phyloP scores from a whole-genome alignment of 2,113 vertebrate genomes.

The Ahaetulla prasina region DNA sequence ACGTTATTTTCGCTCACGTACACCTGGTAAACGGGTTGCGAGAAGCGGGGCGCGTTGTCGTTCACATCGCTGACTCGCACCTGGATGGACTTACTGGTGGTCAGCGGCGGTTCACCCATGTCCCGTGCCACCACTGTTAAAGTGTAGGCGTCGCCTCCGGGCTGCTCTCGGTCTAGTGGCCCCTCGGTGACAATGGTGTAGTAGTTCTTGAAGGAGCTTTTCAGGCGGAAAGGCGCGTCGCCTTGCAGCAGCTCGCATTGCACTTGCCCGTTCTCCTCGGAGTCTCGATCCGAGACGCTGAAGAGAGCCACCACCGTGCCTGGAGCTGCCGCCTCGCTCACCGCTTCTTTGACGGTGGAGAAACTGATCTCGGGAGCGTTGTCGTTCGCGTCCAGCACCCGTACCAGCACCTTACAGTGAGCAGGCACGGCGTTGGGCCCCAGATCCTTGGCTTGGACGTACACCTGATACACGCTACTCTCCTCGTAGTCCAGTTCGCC shows the following conservation, averaged over 20 bases:
- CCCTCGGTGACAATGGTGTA: constrained; percentile 94
- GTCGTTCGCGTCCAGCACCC: constrained; percentile 89
- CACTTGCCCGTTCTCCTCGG: constrained; percentile 90
- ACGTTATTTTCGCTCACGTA: constrained; percentile 97
- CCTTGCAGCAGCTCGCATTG: constrained; percentile 90
- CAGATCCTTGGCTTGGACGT: constrained; percentile 93
- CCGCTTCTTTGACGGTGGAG: constrained; percentile 93
- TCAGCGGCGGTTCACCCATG: constrained; percentile 81
- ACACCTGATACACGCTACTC: constrained; percentile 88
- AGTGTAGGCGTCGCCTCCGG: constrained; percentile 81
- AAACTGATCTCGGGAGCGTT: constrained; percentile 96
- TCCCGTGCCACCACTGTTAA: constrained; percentile 91
- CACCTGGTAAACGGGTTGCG: constrained; percentile 88
- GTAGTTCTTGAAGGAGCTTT: constrained; percentile 92
- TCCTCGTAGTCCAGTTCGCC: constrained; percentile 94
- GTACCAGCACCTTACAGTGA: constrained; percentile 93
- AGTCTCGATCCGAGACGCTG: constrained; percentile 91
- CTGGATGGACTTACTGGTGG: constrained; percentile 88
- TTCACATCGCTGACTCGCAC: constrained; percentile 94
- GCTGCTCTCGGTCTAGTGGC: constrained; percentile 86
- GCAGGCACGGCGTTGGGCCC: constrained; percentile 94
- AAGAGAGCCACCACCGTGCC: constrained; percentile 94
- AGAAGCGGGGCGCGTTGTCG: constrained; percentile 93
- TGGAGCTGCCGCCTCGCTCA: constrained; percentile 88
- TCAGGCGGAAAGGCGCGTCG: constrained; percentile 91